These are phyloP conservation scores for Passer domesticus DNA, from an alignment of 2,113 vertebrate species.

Conservation along the genomic window DNA sequence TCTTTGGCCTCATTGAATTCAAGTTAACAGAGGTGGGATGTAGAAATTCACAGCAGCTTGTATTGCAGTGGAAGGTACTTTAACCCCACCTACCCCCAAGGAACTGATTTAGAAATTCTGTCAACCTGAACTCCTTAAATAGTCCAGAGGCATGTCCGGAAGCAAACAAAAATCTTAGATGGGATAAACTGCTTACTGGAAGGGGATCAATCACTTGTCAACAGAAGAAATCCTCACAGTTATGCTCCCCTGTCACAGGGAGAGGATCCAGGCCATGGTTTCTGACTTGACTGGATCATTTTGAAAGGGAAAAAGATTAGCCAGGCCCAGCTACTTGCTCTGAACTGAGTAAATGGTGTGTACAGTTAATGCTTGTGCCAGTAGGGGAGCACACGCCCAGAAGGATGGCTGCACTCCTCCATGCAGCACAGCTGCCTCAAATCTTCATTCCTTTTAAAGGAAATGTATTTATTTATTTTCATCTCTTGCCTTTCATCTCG, in stretches of 20 bases:
- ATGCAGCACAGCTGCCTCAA: not conserved
- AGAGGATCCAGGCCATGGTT: not conserved
- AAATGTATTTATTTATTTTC: slow-evolving; percentile 21
- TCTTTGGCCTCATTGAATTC: not conserved
- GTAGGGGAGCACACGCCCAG: slow-evolving; percentile 15
- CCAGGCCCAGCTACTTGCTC: not conserved
- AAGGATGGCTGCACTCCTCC: not conserved
- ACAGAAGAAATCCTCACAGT: not conserved
- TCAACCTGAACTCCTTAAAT: not conserved
- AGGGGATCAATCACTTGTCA: not conserved
- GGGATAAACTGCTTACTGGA: slow-evolving; percentile 24
- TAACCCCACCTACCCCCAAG: not conserved
- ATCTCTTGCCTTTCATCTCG: not conserved
- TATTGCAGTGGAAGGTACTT: not conserved
- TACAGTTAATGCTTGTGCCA: not conserved
- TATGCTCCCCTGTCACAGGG: not conserved
- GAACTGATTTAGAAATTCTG: not conserved
- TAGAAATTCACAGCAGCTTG: not conserved
- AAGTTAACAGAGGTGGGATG: not conserved
- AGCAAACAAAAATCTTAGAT: not conserved
- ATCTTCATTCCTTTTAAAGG: not conserved
- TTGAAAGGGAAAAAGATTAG: not conserved
- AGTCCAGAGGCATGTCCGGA: not conserved
- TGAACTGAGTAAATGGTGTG: not conserved
- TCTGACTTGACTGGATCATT: not conserved